Evolutionary conservation across 2,113 vertebrate genomes (phyloP), one percentile per base, ranked within the genome.

Genomic region (Haplochromis burtoni): DNA sequence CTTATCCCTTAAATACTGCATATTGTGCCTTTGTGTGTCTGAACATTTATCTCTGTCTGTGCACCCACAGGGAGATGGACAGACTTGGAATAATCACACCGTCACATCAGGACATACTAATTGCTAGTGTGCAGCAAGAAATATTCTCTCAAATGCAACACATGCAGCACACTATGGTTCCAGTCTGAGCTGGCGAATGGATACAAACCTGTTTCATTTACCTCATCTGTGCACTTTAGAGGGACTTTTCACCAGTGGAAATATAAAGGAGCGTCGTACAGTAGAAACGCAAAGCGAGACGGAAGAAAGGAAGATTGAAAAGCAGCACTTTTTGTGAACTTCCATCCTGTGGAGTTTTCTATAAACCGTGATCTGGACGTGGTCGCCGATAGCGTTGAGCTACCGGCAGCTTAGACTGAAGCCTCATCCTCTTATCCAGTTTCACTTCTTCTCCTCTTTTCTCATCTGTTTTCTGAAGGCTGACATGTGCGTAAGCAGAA

Each of bases 151-250:
- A 98, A 89, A 98, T 99, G 97, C 98, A 99, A 95, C 98, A 99
- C 96, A 97, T 99, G 95, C 98, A 99, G 24, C 98, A 98, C 96
- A 97, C 98, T 86, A 99, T 99, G 98, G 98, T 99, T 94, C 98
- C 98, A 2, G 98, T 99, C 95, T 99, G 98, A 99, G 95, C 94
- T 91, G 92, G 92, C 26, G 38, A 83, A 83, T 4, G 68, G 92
- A 95, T 95, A 95, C 95, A 97, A 97, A 96, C 96, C 92, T 96
- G 76, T 89, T 87, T 97, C 96, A 97, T 98, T 98, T 99, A 99
- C 98, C 98, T 99, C 98, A 99, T 99, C 97, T 98, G 98, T 98
- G 98, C 98, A 99, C 98, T 99, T 99, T 99, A 99, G 98, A 97
- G 97, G 96, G 91, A 94, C 91, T 83, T 86, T 94, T 91, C 83